These are phyloP conservation scores for Cebus imitator DNA, from an alignment of 2,113 vertebrate species.

Conservation along the genomic window DNA sequence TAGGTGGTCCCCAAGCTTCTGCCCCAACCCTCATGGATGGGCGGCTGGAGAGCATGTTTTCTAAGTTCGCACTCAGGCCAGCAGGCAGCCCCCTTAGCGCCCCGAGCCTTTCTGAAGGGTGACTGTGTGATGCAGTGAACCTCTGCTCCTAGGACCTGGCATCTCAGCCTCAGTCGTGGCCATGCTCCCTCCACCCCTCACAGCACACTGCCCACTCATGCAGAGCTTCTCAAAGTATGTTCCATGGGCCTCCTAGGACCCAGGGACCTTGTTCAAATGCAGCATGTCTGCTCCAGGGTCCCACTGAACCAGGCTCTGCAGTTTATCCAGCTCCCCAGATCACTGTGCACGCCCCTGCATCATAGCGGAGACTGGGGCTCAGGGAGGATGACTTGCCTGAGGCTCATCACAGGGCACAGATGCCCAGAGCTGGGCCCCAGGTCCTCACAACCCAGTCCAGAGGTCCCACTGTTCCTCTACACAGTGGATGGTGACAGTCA, in stretches of 20 bases:
- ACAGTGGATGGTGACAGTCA: not conserved
- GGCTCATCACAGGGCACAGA: not conserved
- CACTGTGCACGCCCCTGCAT: not conserved
- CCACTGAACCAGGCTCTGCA: not conserved
- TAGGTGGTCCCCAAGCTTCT: not conserved
- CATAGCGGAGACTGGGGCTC: not conserved
- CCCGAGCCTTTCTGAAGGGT: not conserved
- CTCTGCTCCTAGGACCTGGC: not conserved
- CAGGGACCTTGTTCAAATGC: not conserved
- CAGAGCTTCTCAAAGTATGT: not conserved
- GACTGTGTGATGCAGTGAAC: not conserved
- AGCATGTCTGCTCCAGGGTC: not conserved
- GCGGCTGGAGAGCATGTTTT: not conserved
- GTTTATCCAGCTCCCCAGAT: not conserved
- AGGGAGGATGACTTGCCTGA: not conserved
- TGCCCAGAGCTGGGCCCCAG: not conserved
- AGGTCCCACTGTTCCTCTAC: not conserved
- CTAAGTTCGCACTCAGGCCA: not conserved
- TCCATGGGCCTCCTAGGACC: not conserved
- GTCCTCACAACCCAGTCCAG: not conserved
- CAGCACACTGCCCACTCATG: not conserved
- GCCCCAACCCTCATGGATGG: no score
- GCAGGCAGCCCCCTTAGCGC: not conserved
- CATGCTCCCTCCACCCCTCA: no score
- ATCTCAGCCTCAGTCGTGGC: not conserved